Base-by-base conservation (phyloP, 2,113 vertebrate species). In the Promerops cafer region DNA sequence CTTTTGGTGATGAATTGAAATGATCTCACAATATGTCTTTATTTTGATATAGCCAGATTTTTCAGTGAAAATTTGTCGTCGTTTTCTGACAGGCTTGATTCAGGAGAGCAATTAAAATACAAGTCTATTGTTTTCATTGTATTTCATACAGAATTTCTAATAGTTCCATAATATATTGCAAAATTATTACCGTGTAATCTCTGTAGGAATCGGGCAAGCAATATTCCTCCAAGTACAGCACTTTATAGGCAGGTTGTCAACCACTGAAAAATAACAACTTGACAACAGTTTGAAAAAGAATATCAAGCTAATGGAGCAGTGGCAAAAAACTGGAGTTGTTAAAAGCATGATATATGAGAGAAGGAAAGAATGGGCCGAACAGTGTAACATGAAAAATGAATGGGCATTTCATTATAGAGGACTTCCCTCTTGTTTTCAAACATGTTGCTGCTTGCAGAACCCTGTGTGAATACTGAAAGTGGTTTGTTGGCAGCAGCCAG, bases 271-370 rank as follows among this genome's bases (percentile, higher is more conserved):
- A 95, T 92, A 87, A 77, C 64, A 49, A 75, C 87, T 84, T 96
- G 95, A 93, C 81, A 96, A 90, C 65, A 78, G 75, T 85, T 89
- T 91, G 92, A 94, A 95, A 96, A 97, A 87, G 87, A 80, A 95
- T 84, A 76, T 61, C 45, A 83, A 94, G 45, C 70, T 96, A 92
- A 97, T 97, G 92, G 95, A 95, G 80, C 74, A 86, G 77, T 83
- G 83, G 94, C 91, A 96, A 90, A 94, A 95, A 93, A 24, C 66
- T 79, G 30, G 85, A 83, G 68, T 93, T 95, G 90, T 94, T 96
- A 96, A 96, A 95, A 95, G 65, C 82, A 57, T 97, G 96, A 96
- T 95, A 16, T 77, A 93, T 94, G 90, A 83, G 82, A 84, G 93
- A 71, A 74, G 47, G 65, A 72, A 87, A 77, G 83, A 96, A 93